phyloP scores from a whole-genome alignment of 2,797 vertebrate species.

The Anniella stebbinsi region DNA sequence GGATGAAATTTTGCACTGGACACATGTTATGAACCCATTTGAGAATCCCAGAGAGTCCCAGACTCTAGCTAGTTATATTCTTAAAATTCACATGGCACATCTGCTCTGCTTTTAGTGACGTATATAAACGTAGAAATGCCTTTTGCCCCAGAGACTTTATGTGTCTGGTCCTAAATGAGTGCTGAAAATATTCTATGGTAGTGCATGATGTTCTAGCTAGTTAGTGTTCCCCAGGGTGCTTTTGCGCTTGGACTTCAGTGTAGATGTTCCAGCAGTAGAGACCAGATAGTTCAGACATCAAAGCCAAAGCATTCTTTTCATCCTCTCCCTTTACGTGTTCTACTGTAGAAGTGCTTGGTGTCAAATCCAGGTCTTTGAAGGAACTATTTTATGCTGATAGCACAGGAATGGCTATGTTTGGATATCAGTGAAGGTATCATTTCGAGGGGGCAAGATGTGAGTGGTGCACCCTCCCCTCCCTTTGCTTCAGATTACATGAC shows the following conservation, averaged over 20 bases:
- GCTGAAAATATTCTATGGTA: neutral
- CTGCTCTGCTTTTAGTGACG: constrained; percentile 2
- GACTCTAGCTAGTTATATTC: neutral
- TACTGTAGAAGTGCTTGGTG: neutral
- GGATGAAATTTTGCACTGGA: neutral
- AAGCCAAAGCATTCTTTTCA: constrained; percentile 11
- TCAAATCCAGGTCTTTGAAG: too few relatives aligned
- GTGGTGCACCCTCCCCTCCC: neutral
- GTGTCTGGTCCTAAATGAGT: neutral
- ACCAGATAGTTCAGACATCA: constrained; percentile 21
- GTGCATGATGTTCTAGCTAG: constrained; percentile 30
- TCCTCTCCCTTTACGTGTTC: neutral
- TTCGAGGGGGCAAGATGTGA: neutral
- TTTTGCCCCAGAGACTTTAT: neutral
- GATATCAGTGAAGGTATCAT: neutral
- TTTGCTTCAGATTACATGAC: neutral
- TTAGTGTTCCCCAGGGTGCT: constrained; percentile 12
- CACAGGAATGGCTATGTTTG: neutral
- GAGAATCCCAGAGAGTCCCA: neutral
- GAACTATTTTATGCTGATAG: neutral
- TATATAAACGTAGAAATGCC: neutral
- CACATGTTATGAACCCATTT: neutral
- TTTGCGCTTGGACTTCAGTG: neutral
- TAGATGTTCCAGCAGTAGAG: constrained; percentile 11
- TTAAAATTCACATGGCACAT: neutral